Evolutionary conservation across 2,113 vertebrate species (phyloP).

Genomic region (Centropristis striata): DNA sequence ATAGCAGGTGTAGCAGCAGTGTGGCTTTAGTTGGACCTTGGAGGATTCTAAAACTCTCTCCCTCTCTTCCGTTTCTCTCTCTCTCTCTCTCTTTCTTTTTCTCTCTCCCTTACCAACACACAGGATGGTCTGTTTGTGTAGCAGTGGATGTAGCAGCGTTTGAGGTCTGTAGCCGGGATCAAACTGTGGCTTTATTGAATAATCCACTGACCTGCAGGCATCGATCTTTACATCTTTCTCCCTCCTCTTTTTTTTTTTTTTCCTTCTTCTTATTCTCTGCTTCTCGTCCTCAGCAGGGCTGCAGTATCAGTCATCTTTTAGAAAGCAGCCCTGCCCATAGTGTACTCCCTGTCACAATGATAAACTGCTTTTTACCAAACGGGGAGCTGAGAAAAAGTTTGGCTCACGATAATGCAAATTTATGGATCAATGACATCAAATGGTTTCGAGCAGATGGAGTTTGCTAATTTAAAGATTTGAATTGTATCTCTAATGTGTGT

Average conservation of each 20-base stretch:
- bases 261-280: conserved; percentile 3
- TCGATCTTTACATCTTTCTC: conserved; percentile 66
- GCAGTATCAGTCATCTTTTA: conserved; percentile 77
- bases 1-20: conserved; percentile 65
- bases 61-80: conserved; percentile 6
- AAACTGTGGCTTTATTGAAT: conserved; percentile 80
- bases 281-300: conserved; percentile 52
- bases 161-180: conserved; percentile 75
- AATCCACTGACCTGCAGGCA: conserved; percentile 77
- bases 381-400: conserved; percentile 55
- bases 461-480: conserved; percentile 59
- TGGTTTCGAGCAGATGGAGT: conserved; percentile 68
- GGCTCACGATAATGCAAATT: conserved; percentile 65
- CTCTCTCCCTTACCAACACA: conserved; percentile 17
- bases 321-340: conserved; percentile 61
- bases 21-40: conserved; percentile 72
- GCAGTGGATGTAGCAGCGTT: conserved; percentile 61
- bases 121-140: conserved; percentile 31
- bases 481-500: conserved; percentile 49
- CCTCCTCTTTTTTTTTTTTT: not conserved
- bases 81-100: conserved; percentile 9
- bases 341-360: conserved; percentile 71
- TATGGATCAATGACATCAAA: conserved; percentile 71
- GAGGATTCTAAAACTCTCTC: conserved; percentile 65
- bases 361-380: conserved; percentile 66